Conservation (phyloP, 2,797 vertebrate species). For the Enteromius thamalakanensis region DNA sequence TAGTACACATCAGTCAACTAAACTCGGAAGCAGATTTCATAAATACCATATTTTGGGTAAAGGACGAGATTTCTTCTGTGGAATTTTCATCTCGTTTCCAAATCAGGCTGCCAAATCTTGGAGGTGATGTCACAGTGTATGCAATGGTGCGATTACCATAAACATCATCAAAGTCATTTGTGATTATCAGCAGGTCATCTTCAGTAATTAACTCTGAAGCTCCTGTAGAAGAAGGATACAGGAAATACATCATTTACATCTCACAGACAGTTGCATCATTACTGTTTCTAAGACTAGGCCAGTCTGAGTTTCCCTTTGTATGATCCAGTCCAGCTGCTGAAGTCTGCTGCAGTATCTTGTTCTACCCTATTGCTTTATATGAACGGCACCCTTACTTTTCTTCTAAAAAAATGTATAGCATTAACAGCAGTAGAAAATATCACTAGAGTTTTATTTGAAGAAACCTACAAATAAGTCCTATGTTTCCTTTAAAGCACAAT, state of each 20-base stretch:
- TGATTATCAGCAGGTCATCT: conserved; percentile 80
- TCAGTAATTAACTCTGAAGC: conserved; percentile 79
- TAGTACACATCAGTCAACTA: neutral
- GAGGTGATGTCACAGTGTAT: conserved; percentile 75
- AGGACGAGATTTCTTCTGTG: conserved; percentile 75
- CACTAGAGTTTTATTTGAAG: neutral
- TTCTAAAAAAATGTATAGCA: neutral
- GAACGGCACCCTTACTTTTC: neutral
- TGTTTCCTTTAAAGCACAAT: neutral
- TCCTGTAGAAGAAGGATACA: conserved; percentile 69
- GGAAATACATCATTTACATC: neutral
- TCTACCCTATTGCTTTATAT: neutral
- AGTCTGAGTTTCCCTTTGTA: neutral
- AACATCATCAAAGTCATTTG: conserved; percentile 74
- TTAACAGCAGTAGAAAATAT: neutral
- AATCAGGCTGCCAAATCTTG: conserved; percentile 82
- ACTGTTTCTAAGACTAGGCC: neutral
- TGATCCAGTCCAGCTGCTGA: neutral
- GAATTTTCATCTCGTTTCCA: conserved; percentile 71
- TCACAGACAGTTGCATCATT: neutral
- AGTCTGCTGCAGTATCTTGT: neutral
- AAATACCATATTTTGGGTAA: conserved; percentile 86
- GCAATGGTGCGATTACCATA: conserved; percentile 78
- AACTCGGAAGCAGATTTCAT: neutral
- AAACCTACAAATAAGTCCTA: neutral